A percentile compares a stretch with the other conserved stretches of the same genome.
Conservation (phyloP, 2,888 invertebrate species). For the Microplitis deprimator region DNA sequence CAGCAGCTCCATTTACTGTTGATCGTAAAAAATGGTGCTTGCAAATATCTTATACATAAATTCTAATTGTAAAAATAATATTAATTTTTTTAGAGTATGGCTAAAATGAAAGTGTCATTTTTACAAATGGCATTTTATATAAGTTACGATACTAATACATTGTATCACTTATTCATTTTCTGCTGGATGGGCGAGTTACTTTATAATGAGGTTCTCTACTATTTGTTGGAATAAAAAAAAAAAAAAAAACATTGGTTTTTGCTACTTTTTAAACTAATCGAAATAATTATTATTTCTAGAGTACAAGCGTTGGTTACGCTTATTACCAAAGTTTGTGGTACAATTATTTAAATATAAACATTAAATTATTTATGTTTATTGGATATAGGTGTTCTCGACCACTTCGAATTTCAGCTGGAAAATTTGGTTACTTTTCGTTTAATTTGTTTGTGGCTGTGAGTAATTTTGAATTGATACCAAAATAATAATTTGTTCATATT, state of each 20-base stretch:
- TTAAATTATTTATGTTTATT: neutral
- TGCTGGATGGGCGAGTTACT: neutral
- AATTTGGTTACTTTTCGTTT: neutral
- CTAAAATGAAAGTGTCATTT: neutral
- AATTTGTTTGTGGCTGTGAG: neutral
- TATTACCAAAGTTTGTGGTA: neutral
- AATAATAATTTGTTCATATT: neutral
- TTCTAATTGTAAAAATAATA: neutral
- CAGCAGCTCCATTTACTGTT: too few species aligned
- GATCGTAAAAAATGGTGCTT: too few species aligned
- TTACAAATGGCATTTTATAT: neutral
- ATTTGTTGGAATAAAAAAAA: neutral
- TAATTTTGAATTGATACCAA: neutral
- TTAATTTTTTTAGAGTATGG: neutral
- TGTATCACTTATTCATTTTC: neutral
- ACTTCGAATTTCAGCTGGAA: neutral
- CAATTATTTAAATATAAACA: neutral
- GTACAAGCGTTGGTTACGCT: neutral
- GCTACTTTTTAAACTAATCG: too few species aligned
- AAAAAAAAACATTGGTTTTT: too few species aligned
- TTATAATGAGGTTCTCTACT: slow-evolving; percentile 17
- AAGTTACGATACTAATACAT: neutral
- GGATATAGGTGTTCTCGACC: neutral
- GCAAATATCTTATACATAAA: neutral
- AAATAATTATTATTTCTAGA: neutral